phyloP scores from a whole-genome alignment of 2,888 invertebrate genomes.

The Branchellion lobata region DNA sequence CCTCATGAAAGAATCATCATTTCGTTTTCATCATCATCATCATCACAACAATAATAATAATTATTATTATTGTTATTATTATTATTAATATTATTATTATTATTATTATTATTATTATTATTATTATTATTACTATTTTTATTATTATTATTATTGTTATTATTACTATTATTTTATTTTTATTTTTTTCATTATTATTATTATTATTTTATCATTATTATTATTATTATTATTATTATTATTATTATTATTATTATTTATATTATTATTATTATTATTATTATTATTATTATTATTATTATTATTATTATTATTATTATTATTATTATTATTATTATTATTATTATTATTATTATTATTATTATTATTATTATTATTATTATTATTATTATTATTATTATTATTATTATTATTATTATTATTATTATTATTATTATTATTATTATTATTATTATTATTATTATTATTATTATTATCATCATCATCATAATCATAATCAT shows the following conservation, averaged over 20 bases:
- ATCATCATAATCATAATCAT: constrained; percentile 3
- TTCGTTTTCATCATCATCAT: constrained; percentile 1
- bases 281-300: constrained; percentile 30
- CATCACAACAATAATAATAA: not conserved
- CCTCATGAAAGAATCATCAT: constrained; percentile 53
- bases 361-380: no score
- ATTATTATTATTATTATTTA: constrained; percentile 20
- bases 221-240: not conserved
- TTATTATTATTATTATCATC: constrained; percentile 30
- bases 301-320: constrained; percentile 48
- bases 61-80: not conserved
- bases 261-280: constrained; percentile 42
- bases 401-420: not conserved
- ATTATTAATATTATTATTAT: not conserved
- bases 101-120: not conserved
- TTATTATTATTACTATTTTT: constrained; percentile 41
- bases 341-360: not conserved
- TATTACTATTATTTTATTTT: constrained; percentile 6
- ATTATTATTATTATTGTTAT: constrained; percentile 36
- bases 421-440: not conserved
- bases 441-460: not conserved
- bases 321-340: not conserved
- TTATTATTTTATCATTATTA: not conserved
- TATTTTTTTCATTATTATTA: not conserved
- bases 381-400: not conserved